Percentiles rank a stretch among this genome's conserved stretches.
Conservation (phyloP, 2,888 invertebrate genomes). For the Meiosimyza platycephala region DNA sequence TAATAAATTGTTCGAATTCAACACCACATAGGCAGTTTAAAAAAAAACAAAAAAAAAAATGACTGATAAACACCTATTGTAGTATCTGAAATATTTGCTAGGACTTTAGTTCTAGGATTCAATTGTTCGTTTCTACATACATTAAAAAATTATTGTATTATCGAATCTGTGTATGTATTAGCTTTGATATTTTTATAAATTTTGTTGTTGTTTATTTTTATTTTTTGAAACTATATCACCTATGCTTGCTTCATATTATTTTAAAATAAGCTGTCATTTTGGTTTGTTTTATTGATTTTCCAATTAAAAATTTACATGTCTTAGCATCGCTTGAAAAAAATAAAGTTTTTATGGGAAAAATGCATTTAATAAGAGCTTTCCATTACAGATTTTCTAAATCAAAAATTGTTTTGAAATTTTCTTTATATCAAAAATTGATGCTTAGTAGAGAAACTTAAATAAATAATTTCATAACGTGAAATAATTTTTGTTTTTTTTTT, state of each 20-base stretch:
- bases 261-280: no score
- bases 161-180: constrained; percentile 27
- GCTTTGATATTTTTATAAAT: constrained; percentile 9
- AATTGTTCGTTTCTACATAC: constrained; percentile 41
- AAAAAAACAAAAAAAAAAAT: constrained; percentile 7
- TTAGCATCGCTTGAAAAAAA: background rate
- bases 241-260: background rate
- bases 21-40: constrained; percentile 1
- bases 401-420: background rate
- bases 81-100: constrained; percentile 32
- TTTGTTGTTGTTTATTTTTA: no score
- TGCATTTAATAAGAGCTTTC: constrained; percentile 56
- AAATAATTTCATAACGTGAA: background rate
- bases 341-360: constrained; percentile 27
- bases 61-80: constrained; percentile 24
- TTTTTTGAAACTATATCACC: background rate
- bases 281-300: no score
- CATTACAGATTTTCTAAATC: constrained; percentile 45
- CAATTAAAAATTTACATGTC: no score
- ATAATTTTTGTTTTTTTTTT: constrained; percentile 37
- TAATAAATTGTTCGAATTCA: constrained; percentile 34
- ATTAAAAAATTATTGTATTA: constrained; percentile 43
- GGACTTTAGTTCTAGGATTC: constrained; percentile 37
- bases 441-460: background rate
- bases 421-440: constrained; percentile 5